Conservation (phyloP, 2,113 vertebrate species). For the Cavia aperea region DNA sequence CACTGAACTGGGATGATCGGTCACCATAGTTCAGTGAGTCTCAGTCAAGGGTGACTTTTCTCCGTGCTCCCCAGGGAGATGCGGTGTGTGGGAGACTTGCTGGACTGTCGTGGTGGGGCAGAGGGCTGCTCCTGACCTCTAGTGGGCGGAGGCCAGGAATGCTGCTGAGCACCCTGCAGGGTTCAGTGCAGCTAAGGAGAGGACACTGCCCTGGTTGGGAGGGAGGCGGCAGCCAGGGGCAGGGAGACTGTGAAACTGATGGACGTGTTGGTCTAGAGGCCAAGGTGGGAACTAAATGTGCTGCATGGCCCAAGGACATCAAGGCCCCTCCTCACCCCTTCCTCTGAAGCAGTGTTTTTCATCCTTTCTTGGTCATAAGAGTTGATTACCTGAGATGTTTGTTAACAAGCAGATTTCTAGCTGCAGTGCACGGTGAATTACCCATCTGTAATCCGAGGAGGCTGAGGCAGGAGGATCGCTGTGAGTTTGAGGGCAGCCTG, state of each 20-base stretch:
- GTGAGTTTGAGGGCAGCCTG: neutral
- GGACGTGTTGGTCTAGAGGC: neutral
- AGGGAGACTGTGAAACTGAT: neutral
- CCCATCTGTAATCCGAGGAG: neutral
- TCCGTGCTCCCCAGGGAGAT: neutral
- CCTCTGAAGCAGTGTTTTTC: neutral
- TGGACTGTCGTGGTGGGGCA: neutral
- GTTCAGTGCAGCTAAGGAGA: neutral
- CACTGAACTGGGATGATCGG: neutral
- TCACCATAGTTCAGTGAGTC: neutral
- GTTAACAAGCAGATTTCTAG: neutral
- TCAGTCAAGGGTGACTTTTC: neutral
- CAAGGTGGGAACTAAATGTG: neutral
- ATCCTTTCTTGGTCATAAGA: neutral
- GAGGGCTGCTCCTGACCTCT: neutral
- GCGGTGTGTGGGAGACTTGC: neutral
- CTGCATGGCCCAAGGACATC: neutral
- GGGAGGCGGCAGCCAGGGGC: too few species aligned
- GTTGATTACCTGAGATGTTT: neutral
- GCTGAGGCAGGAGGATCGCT: neutral
- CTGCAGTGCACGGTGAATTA: neutral
- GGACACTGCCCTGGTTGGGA: neutral
- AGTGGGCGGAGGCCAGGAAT: neutral
- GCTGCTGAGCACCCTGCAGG: neutral
- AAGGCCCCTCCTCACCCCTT: neutral